phyloP scores from a whole-genome alignment of 2,797 vertebrate genomes.

The Thalassophryne amazonica region DNA sequence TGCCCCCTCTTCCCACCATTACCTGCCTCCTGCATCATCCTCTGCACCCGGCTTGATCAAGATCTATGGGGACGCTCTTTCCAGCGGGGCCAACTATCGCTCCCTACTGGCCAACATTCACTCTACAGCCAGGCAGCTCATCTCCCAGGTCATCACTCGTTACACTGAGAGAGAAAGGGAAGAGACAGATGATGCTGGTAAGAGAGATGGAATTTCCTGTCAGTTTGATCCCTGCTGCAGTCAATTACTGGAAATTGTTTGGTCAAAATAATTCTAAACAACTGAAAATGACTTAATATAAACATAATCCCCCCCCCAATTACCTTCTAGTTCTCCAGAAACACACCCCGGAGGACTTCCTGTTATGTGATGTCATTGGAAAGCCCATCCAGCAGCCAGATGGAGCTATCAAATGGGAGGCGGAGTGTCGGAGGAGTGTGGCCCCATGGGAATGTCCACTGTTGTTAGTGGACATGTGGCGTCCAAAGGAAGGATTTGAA shows the following conservation, averaged over 20 bases:
- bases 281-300: constrained; percentile 41
- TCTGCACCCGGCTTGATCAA: constrained; percentile 83
- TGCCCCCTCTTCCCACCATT: constrained; percentile 78
- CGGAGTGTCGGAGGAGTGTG: constrained; percentile 87
- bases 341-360: constrained; percentile 83
- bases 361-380: constrained; percentile 88
- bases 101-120: constrained; percentile 80
- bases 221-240: constrained; percentile 35
- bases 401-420: constrained; percentile 84
- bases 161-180: constrained; percentile 82
- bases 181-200: constrained; percentile 80
- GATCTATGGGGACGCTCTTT: constrained; percentile 83
- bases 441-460: constrained; percentile 88
- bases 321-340: constrained; percentile 77
- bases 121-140: constrained; percentile 80
- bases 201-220: constrained; percentile 31
- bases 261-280: constrained; percentile 20
- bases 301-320: constrained; percentile 57
- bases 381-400: constrained; percentile 79
- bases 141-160: constrained; percentile 82
- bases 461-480: constrained; percentile 92
- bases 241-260: constrained; percentile 39
- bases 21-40: constrained; percentile 76
- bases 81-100: constrained; percentile 83
- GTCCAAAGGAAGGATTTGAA: constrained; percentile 87